Base-by-base conservation (phyloP, 1,140 invertebrate species). In the Camponotus vicinus region DNA sequence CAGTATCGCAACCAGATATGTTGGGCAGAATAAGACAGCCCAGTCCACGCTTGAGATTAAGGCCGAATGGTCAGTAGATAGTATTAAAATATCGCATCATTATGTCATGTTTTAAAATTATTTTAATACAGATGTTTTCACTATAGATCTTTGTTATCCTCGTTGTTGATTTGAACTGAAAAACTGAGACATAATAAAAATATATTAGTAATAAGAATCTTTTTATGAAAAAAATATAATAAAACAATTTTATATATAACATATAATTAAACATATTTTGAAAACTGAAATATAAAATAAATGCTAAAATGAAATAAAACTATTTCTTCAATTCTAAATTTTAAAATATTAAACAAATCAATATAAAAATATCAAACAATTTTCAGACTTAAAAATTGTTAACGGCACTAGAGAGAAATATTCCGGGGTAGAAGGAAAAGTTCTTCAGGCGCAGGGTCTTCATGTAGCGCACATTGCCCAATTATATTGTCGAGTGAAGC, bases 1-100 rank as follows among this genome's bases (percentile, higher is more conserved):
- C 95, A 6, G 93, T 95, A n/a, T 95, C 95, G 1, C 94, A 95
- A 80, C 94, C 95, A 11, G 95, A 95, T 78, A 94, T 95, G 91
- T 89, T 93, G 40, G 86, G 91, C 34, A 92, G 90, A 76, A 90
- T 93, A 84, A 93, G 92, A 66, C 93, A 93, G 71, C 86, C 91
- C 45, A 94, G 93, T 91, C 93, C 93, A 3, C 90, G 91, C 9
- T 84, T 93, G 37, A 90, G 88, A 78, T 73, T 92, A 52, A 88
- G 92, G 86, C 90, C 92, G 21, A 94, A 91, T 63, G 93, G 93
- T 94, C 75, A 67, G 80, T 78, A n/a, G n/a, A 11, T 63, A 59
- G n/a, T 27, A 9, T 21, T 42, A 34, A 85, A 32, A 21, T 49
- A 18, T 73, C 34, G 15, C 13, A 34, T 49, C 52, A 21, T 52